Evolutionary conservation across 2,888 invertebrate genomes (phyloP), one percentile per base, ranked within the genome.

Genomic region (Drosophila atripex): DNA sequence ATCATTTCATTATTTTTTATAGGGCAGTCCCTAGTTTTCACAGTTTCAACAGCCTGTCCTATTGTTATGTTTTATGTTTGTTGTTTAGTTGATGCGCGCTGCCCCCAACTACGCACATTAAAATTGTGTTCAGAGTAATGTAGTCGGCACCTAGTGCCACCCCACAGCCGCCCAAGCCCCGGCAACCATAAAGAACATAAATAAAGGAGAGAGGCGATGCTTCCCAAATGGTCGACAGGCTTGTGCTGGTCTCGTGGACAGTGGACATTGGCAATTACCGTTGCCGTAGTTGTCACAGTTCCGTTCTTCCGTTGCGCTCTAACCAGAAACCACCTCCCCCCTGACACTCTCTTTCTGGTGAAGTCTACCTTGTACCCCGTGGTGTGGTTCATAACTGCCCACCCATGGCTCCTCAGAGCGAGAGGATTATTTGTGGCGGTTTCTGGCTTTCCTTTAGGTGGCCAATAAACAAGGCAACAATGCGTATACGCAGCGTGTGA

Each of bases 261-360:
- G 75, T 78, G 80, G 80, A 80, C 80, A 80, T 80, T 80, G 80
- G 77, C 76, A 78, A 80, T 80, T 80, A 83, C 78, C 80, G 80
- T 78, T 80, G 71, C 70, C 78, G 78, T 77, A 80, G 80, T 80
- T 80, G 80, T 83, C 80, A 80, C 75, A 80, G 76, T 75, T 38
- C 43, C 70, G 46, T 52, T 43, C 35, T 49, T 53, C 69, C 52
- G 61, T 50, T 43, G 45, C 28, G 28, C 16, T 23, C 23, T 28
- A n/a, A 2, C 39, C 47, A 5, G 16, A 12, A 8, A 11, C 43
- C 21, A 39, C 14, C 21, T 8, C 2, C n/a, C 8, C 0, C 30
- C 32, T 12, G 32, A 32, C 12, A 35, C n/a, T 35, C 35, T 7
- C n/a, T 35, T 35, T 35, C 35, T n/a, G 35, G n/a, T 14, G 32